Base-by-base conservation (phyloP, 1,140 invertebrate genomes). In the Coenobita brevimanus region DNA sequence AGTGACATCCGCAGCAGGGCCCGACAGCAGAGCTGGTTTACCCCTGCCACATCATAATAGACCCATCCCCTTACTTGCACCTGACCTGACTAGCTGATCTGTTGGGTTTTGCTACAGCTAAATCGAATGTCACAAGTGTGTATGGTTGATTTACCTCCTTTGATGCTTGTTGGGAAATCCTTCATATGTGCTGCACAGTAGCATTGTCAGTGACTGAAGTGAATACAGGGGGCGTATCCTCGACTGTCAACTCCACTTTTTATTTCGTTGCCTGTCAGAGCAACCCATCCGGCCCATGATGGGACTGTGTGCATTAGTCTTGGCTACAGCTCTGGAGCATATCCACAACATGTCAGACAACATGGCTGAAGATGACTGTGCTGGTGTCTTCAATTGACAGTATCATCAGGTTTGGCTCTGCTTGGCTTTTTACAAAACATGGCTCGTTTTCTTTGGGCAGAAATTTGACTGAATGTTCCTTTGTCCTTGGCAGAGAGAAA, bases 111-210 rank as follows among this genome's bases (percentile, higher is more conserved):
- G 76, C 50, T 17, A 57, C 76, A 54, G 76, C 76, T 24, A 54
- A 13, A 54, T 78, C 75, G n/a, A 54, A 78, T 24, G 46, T 50
- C 3, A 43, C 30, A 78, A 78, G 43, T 50, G 75, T 50, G 46
- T 24, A 78, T 13, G 10, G 6, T 24, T 50, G 43, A 3, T 27
- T 43, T 3, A 78, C 46, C 38, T n/a, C 75, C 38, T n/a, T 30
- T 50, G 75, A 78, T 15, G 36, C 75, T 50, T 46, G 3, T 50
- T 78, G 75, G 13, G 75, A 78, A n/a, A 43, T 67, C 62, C n/a
- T 67, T 67, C 6, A 33, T n/a, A 67, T 24, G n/a, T 67, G 62
- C 62, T 10, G 6, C 41, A 43, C 46, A 30, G 75, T 78, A n/a
- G 75, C 46, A 54, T 50, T 24, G 24, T 78, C 75, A 78, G 41